These are phyloP conservation scores for Chrosomus eos DNA, from an alignment of 2,797 vertebrate genomes.

Conservation along the genomic window DNA sequence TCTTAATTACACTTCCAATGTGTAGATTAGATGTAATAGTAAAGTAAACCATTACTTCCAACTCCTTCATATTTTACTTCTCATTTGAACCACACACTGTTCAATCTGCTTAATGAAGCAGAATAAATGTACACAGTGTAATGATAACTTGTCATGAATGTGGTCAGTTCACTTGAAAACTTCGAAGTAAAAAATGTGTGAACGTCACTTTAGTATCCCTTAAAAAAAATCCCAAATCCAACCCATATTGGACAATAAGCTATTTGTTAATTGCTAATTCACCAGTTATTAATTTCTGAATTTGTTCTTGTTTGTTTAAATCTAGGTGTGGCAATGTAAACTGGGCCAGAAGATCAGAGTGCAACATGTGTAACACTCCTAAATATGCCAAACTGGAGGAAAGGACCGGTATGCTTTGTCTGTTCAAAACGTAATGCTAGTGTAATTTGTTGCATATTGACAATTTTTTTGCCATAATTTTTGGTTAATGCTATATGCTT, in stretches of 20 bases:
- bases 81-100: not conserved
- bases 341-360: conserved; percentile 96
- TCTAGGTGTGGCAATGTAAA: conserved; percentile 97
- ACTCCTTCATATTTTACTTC: not conserved
- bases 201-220: not conserved
- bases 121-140: conserved; percentile 10
- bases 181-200: not conserved
- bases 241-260: not conserved
- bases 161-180: not conserved
- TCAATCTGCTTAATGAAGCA: not conserved
- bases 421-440: not conserved
- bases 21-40: not conserved
- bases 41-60: not conserved
- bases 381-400: conserved; percentile 99
- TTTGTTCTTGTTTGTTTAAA: not conserved
- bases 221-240: not conserved
- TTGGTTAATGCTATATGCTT: not conserved
- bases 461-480: not conserved
- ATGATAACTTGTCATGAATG: not conserved
- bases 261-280: not conserved
- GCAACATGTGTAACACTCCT: conserved; percentile 99
- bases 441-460: not conserved
- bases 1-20: not conserved
- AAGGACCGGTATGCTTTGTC: conserved; percentile 85
- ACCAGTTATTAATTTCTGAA: not conserved